Evolutionary conservation across 2,888 invertebrate species (phyloP).

Genomic region (Leptinotarsa peninsularis): DNA sequence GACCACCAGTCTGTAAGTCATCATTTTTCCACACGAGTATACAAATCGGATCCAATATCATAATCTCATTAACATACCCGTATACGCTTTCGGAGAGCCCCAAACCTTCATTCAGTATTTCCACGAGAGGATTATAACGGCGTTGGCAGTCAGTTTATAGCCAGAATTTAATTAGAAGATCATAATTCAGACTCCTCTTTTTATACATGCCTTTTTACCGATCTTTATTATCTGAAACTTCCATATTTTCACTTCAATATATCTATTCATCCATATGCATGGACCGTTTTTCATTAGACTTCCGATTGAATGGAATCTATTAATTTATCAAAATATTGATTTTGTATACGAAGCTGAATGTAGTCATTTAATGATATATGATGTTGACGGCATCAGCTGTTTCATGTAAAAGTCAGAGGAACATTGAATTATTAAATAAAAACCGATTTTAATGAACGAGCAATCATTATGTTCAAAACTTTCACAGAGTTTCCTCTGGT

Average conservation of each 20-base stretch:
- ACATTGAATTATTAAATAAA: no score
- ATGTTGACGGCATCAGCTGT: not conserved
- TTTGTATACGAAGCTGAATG: not conserved
- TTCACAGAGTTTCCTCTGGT: no score
- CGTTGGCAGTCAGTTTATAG: conserved; percentile 15
- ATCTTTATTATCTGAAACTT: conserved; percentile 16
- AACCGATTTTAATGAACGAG: no score
- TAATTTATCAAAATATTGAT: conserved; percentile 15
- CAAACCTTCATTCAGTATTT: conserved; percentile 19
- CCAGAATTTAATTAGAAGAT: conserved; percentile 27
- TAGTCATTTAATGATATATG: not conserved
- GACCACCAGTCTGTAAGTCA: not conserved
- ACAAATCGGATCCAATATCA: not conserved
- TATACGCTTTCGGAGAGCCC: not conserved
- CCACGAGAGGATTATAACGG: conserved; percentile 14
- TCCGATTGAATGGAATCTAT: conserved; percentile 17
- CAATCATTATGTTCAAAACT: no score
- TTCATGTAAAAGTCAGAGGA: not conserved
- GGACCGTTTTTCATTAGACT: conserved; percentile 19
- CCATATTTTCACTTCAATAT: conserved; percentile 10
- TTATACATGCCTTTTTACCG: not conserved
- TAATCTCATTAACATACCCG: conserved; percentile 1
- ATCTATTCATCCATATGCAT: conserved; percentile 12
- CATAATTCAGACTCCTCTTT: conserved; percentile 23
- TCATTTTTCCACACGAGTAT: not conserved